phyloP scores from a whole-genome alignment of 1,140 invertebrate genomes.

The Myzus persicae region DNA sequence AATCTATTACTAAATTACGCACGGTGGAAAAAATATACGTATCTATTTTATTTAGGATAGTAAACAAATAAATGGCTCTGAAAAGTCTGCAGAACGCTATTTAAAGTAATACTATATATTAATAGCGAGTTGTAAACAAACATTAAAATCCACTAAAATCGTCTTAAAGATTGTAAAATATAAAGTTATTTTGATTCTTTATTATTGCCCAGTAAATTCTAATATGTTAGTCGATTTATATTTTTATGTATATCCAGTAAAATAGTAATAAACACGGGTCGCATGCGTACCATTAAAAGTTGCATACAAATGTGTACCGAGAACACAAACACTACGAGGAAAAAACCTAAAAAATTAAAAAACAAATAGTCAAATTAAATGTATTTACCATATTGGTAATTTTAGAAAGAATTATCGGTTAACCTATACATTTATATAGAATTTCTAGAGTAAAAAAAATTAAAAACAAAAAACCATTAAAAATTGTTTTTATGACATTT shows the following conservation, averaged over 20 bases:
- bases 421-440: not conserved
- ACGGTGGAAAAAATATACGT: not conserved
- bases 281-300: not conserved
- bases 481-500: not conserved
- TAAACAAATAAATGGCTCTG: not conserved
- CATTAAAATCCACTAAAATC: not conserved
- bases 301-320: not conserved
- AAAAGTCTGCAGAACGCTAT: not conserved
- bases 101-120: not conserved
- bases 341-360: not conserved
- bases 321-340: not conserved
- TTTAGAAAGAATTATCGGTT: not conserved
- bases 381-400: not conserved
- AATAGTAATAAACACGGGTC: not conserved
- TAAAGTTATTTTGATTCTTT: not conserved
- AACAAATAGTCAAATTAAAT: not conserved
- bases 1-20: not conserved
- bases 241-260: not conserved
- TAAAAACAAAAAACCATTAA: not conserved
- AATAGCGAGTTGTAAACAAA: not conserved
- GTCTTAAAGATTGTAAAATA: slow-evolving; percentile 11
- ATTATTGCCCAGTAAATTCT: not conserved
- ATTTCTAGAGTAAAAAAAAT: not conserved
- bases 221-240: not conserved
- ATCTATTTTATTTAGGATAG: not conserved